Percentiles rank a stretch among this genome's conserved stretches.
Conservation (phyloP, 2,888 invertebrate genomes). For the Cynaeus angustus region DNA sequence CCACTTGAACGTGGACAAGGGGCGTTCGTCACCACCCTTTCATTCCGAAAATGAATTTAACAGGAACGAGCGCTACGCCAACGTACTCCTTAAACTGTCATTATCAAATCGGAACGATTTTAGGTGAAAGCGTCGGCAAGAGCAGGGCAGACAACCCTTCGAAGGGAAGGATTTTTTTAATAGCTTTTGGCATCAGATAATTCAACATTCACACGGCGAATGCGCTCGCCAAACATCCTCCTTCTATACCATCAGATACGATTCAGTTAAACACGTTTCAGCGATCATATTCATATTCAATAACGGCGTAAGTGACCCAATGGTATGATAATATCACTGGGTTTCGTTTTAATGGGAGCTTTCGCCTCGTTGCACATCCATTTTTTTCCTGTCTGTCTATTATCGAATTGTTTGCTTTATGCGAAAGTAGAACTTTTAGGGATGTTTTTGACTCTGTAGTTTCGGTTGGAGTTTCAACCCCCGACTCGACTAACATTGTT, state of each 20-base stretch:
- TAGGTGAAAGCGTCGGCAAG: constrained; percentile 17
- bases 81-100: constrained; percentile 35
- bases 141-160: constrained; percentile 17
- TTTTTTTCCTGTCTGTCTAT: constrained; percentile 22
- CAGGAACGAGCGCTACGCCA: neutral
- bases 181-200: constrained; percentile 41
- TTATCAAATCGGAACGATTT: constrained; percentile 35
- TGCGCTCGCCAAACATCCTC: constrained; percentile 57
- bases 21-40: constrained; percentile 34
- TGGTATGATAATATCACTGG: constrained; percentile 57
- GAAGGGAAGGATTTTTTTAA: constrained; percentile 33
- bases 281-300: constrained; percentile 61
- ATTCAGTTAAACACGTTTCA: constrained; percentile 59
- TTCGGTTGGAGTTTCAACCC: constrained; percentile 6
- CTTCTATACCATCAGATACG: constrained; percentile 60
- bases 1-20: constrained; percentile 36
- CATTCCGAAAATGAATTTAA: constrained; percentile 35
- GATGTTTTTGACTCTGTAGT: neutral
- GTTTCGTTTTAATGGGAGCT: constrained; percentile 35
- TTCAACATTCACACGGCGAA: constrained; percentile 48
- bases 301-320: constrained; percentile 58
- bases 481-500: constrained; percentile 42
- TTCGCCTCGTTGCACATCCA: constrained; percentile 43
- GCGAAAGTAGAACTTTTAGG: neutral
- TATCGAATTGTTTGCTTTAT: constrained; percentile 46